phyloP scores from a whole-genome alignment of 53 echinoderm and acorn worm species.

The Temnopleurus reevesii region DNA sequence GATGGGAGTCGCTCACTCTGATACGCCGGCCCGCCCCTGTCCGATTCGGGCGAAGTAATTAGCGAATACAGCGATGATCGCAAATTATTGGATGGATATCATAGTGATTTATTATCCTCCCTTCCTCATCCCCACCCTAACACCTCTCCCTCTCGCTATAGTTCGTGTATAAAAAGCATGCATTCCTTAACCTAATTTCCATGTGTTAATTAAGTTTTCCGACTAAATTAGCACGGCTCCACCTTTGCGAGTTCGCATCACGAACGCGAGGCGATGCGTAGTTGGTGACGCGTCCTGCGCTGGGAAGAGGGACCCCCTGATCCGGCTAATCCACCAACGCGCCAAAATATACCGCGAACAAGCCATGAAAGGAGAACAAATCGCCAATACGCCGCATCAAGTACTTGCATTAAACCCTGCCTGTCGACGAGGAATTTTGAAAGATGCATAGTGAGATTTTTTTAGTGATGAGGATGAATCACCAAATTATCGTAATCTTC shows the following conservation, averaged over 20 bases:
- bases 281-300: background rate
- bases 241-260: slow-evolving; percentile 29
- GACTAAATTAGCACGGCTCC: slow-evolving; percentile 57
- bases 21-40: background rate
- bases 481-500: slow-evolving; percentile 36
- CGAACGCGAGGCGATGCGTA: slow-evolving; percentile 17
- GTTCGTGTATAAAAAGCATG: background rate
- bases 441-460: background rate
- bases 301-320: background rate
- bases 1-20: background rate
- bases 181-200: slow-evolving; percentile 56
- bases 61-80: background rate
- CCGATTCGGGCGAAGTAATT: background rate
- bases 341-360: slow-evolving; percentile 7
- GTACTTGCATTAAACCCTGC: slow-evolving; percentile 11
- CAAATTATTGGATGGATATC: background rate
- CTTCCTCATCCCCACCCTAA: slow-evolving; percentile 13
- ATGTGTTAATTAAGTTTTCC: slow-evolving; percentile 55
- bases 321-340: slow-evolving; percentile 3
- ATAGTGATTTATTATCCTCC: background rate
- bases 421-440: background rate
- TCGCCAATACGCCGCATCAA: slow-evolving; percentile 8
- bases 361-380: background rate
- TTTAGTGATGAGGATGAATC: background rate
- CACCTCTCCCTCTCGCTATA: background rate